A percentile compares a stretch with the other conserved stretches of the same genome.
Evolutionary conservation across 2,797 vertebrate species (phyloP).

Genomic region (Mus spretus): DNA sequence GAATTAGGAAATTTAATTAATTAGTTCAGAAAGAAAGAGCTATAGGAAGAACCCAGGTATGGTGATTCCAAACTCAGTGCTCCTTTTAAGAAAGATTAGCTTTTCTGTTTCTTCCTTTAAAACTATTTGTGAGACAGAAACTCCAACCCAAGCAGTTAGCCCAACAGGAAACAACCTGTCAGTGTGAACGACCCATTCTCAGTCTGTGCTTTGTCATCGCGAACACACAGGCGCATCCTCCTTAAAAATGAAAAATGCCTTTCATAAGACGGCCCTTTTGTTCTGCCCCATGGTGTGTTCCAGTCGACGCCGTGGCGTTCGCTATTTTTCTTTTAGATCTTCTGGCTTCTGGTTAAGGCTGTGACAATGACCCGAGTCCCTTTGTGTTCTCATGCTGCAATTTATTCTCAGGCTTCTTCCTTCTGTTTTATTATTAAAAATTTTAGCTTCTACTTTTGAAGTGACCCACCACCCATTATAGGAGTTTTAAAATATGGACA

Average conservation of each 20-base stretch:
- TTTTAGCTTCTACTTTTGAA: slow-evolving; percentile 45
- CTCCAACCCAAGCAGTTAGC: not conserved
- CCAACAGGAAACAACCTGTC: slow-evolving; percentile 67
- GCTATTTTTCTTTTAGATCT: slow-evolving; percentile 76
- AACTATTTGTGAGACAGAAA: slow-evolving; percentile 58
- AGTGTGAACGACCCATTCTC: slow-evolving; percentile 38
- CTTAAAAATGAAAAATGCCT: slow-evolving; percentile 78
- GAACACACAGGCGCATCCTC: slow-evolving; percentile 35
- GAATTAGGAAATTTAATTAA: slow-evolving; percentile 45
- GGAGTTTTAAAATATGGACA: slow-evolving; percentile 12
- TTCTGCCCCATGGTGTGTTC: slow-evolving; percentile 74
- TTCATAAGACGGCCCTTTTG: slow-evolving; percentile 75
- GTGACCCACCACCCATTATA: not conserved
- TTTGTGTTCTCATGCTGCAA: slow-evolving; percentile 58
- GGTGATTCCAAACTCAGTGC: not conserved
- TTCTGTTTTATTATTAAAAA: slow-evolving; percentile 60
- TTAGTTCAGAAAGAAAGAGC: not conserved
- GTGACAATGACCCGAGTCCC: slow-evolving; percentile 56
- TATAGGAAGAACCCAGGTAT: not conserved
- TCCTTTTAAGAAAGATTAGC: not conserved
- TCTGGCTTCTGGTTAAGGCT: slow-evolving; percentile 59
- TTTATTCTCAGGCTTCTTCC: slow-evolving; percentile 56
- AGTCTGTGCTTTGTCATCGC: slow-evolving; percentile 49
- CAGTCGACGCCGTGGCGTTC: not conserved
- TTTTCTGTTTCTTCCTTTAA: slow-evolving; percentile 16